These are phyloP conservation scores for Agriopis marginaria DNA, from an alignment of 2,888 invertebrate genomes.

Conservation along the genomic window DNA sequence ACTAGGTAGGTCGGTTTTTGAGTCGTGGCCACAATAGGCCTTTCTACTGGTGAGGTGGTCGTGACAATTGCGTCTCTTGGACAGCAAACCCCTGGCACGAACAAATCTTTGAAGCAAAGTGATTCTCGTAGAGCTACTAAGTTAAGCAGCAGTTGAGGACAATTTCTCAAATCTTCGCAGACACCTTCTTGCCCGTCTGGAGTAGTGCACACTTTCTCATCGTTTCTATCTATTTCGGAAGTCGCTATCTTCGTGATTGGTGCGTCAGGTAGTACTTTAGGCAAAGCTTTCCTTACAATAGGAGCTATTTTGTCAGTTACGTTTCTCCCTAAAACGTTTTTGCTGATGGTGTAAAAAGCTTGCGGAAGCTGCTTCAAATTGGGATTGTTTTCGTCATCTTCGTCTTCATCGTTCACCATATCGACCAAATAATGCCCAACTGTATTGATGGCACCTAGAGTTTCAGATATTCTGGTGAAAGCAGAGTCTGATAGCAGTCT, in stretches of 20 bases:
- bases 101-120: conserved; percentile 95
- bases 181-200: conserved; percentile 92
- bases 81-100: conserved; percentile 97
- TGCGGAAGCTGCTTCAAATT: conserved; percentile 86
- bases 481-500: conserved; percentile 87
- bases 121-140: conserved; percentile 93
- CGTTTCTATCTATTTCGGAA: conserved; percentile 76
- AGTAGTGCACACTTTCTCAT: conserved; percentile 90
- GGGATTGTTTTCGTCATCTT: conserved; percentile 75
- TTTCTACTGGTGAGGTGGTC: conserved; percentile 63
- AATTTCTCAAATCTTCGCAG: conserved; percentile 95
- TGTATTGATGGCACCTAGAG: conserved; percentile 93
- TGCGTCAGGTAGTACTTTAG: conserved; percentile 76
- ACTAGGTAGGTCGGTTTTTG: conserved; percentile 76
- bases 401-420: conserved; percentile 87
- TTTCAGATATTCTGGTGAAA: conserved; percentile 88
- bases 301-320: conserved; percentile 94
- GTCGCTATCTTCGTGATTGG: conserved; percentile 78
- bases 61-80: conserved; percentile 86
- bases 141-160: conserved; percentile 93
- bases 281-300: conserved; percentile 84
- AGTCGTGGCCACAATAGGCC: conserved; percentile 69
- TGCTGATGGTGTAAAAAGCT: conserved; percentile 92
- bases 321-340: conserved; percentile 91
- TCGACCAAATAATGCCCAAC: conserved; percentile 94